phyloP scores from a whole-genome alignment of 2,888 invertebrate species.

The Drosophila pseudotakahashii region DNA sequence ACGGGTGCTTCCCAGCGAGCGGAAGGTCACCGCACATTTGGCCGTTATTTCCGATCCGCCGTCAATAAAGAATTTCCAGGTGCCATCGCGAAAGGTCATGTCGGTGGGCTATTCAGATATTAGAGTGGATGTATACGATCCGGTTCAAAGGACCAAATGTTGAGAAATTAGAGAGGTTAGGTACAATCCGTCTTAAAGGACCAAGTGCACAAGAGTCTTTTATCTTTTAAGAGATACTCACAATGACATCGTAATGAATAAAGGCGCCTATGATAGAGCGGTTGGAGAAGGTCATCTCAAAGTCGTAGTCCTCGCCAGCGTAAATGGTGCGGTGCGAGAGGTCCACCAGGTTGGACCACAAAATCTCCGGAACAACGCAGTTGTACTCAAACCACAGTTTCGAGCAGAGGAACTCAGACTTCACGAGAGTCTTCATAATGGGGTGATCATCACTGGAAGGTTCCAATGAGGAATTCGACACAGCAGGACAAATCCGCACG shows the following conservation, averaged over 20 bases:
- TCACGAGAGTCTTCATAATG: slow-evolving; percentile 48
- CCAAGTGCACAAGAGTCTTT: neutral
- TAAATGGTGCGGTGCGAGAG: slow-evolving; percentile 61
- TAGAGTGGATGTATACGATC: neutral
- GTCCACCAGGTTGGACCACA: slow-evolving; percentile 60
- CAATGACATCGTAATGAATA: slow-evolving; percentile 77
- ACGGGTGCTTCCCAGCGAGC: slow-evolving; percentile 56
- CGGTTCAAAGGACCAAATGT: neutral
- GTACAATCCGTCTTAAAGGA: too few relatives aligned
- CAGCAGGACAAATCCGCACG: slow-evolving; percentile 73
- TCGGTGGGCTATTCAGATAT: slow-evolving; percentile 56
- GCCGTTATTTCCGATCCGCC: slow-evolving; percentile 43
- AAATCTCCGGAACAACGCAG: slow-evolving; percentile 70
- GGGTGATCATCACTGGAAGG: slow-evolving; percentile 38
- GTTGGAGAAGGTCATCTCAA: slow-evolving; percentile 76
- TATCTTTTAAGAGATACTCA: slow-evolving; percentile 47
- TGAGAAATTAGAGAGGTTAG: too few relatives aligned
- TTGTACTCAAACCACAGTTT: slow-evolving; percentile 75
- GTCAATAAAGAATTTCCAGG: slow-evolving; percentile 75
- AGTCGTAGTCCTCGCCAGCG: slow-evolving; percentile 70
- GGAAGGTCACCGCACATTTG: slow-evolving; percentile 65
- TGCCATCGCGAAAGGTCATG: slow-evolving; percentile 68
- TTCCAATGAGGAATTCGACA: neutral
- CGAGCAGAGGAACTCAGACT: slow-evolving; percentile 66
- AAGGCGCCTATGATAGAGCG: slow-evolving; percentile 73